These are phyloP conservation scores for Axinella damicornis DNA, from an alignment of 37 sponge, comb jelly and placozoan genomes.

Conservation along the genomic window DNA sequence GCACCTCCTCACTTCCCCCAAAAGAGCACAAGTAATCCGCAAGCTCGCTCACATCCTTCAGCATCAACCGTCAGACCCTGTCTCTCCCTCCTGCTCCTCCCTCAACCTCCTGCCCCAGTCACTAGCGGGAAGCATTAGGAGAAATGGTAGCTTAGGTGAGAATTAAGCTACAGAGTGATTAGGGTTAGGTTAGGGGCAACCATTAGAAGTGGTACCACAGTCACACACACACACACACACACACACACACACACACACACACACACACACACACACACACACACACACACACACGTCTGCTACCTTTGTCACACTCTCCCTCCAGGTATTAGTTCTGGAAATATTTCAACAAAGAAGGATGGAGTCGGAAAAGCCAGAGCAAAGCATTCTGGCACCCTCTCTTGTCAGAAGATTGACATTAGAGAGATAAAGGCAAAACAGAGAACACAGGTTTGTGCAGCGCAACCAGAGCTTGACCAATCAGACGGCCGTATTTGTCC, in stretches of 20 bases:
- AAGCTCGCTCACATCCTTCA: slow-evolving; percentile 52
- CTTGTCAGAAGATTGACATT: slow-evolving; percentile 26
- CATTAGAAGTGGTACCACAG: too few relatives aligned
- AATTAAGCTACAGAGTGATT: too few relatives aligned
- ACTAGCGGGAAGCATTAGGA: slow-evolving; percentile 40
- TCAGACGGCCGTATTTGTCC: too few relatives aligned
- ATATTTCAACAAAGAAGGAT: neutral
- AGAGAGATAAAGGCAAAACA: slow-evolving; percentile 29
- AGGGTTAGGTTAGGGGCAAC: too few relatives aligned
- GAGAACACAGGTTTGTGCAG: neutral
- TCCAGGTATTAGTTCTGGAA: neutral
- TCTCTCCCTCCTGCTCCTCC: slow-evolving; percentile 39
- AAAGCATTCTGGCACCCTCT: neutral
- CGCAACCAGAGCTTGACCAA: too few relatives aligned
- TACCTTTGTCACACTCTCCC: neutral
- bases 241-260: neutral
- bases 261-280: neutral
- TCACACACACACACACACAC: too few relatives aligned
- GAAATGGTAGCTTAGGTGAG: slow-evolving; percentile 41
- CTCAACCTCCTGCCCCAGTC: slow-evolving; percentile 48
- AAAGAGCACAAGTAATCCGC: slow-evolving; percentile 32
- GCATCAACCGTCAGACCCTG: slow-evolving; percentile 32
- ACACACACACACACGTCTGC: too few relatives aligned
- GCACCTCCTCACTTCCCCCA: slow-evolving; percentile 15
- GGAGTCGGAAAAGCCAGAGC: neutral